A percentile compares a stretch with the other conserved stretches of the same genome.
phyloP scores from a whole-genome alignment of 2,797 vertebrate genomes.

The Sebastolobus altivelis region DNA sequence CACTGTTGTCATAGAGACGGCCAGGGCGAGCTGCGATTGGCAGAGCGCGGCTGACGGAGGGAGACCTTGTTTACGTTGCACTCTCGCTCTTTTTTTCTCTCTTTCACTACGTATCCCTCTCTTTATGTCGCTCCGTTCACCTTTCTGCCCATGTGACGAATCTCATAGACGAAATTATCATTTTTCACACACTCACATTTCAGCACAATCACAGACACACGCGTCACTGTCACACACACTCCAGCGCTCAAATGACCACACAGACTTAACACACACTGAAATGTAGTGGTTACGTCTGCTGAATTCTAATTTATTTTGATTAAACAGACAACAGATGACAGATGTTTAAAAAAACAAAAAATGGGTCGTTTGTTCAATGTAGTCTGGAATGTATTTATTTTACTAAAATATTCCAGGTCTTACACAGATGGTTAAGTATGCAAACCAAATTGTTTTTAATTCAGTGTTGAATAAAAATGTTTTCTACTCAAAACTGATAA shows the following conservation, averaged over 20 bases:
- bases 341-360: background rate
- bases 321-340: background rate
- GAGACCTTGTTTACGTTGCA: constrained; percentile 75
- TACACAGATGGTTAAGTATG: too few relatives aligned
- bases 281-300: background rate
- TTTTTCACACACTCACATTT: background rate
- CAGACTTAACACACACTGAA: background rate
- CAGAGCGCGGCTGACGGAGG: constrained; percentile 66
- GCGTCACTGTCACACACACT: background rate
- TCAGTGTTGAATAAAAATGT: background rate
- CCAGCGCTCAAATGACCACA: background rate
- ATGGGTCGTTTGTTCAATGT: background rate
- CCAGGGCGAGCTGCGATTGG: constrained; percentile 65
- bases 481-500: background rate
- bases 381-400: background rate
- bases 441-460: background rate
- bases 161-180: background rate
- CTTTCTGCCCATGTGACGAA: background rate
- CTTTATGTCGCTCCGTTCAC: constrained; percentile 4
- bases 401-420: background rate
- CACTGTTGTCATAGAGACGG: constrained; percentile 83
- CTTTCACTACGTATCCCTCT: constrained; percentile 22
- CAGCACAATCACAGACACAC: constrained; percentile 6
- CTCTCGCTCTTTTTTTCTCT: constrained; percentile 25
- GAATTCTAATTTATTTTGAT: background rate